Conservation (phyloP, 2,113 vertebrate genomes). For the Pteropus alecto region DNA sequence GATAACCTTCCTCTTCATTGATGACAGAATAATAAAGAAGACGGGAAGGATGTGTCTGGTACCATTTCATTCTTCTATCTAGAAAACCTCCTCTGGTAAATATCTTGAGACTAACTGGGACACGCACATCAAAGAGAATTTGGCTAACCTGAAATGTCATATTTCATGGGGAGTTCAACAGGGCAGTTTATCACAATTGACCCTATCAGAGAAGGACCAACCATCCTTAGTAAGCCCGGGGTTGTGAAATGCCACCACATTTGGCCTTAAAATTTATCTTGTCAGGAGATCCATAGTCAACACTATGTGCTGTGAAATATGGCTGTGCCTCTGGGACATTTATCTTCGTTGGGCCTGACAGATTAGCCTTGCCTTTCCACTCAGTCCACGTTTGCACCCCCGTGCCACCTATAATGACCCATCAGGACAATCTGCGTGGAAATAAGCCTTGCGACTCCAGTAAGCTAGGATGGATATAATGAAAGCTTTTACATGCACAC, state of each 20-base stretch:
- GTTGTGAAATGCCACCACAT: constrained; percentile 78
- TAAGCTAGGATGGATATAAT: background rate
- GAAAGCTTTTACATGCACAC: background rate
- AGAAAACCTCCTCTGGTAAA: constrained; percentile 23
- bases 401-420: constrained; percentile 64
- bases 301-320: constrained; percentile 68
- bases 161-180: constrained; percentile 74
- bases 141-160: constrained; percentile 69
- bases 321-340: constrained; percentile 68
- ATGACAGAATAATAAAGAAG: constrained; percentile 15
- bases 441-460: constrained; percentile 56
- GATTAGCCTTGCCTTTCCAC: constrained; percentile 65
- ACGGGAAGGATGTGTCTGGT: background rate
- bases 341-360: constrained; percentile 82
- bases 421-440: constrained; percentile 66
- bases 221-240: constrained; percentile 69
- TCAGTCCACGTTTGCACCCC: constrained; percentile 57
- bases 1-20: background rate
- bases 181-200: constrained; percentile 78
- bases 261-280: constrained; percentile 84
- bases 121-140: constrained; percentile 44
- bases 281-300: constrained; percentile 70
- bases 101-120: constrained; percentile 53
- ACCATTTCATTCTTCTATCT: constrained; percentile 23
- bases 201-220: constrained; percentile 78